These are phyloP conservation scores for Muraenolepis orangiensis DNA, from an alignment of 2,797 vertebrate species.

Conservation along the genomic window DNA sequence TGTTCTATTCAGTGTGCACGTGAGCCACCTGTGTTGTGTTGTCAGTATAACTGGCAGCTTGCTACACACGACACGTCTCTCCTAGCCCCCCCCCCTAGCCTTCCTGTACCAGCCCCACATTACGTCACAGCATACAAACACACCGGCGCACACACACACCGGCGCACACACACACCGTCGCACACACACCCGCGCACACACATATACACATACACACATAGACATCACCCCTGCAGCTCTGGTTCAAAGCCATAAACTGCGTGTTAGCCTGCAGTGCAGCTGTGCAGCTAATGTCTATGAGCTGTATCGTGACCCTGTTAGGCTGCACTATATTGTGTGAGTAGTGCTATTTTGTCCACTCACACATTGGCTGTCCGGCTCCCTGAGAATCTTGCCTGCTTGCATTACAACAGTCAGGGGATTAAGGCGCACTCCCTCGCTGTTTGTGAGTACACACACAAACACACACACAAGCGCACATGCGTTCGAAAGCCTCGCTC, in stretches of 20 bases:
- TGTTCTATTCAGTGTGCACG: slow-evolving; percentile 32
- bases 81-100: background rate
- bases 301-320: background rate
- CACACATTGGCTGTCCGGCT: slow-evolving; percentile 18
- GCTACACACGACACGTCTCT: slow-evolving; percentile 51
- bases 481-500: slow-evolving; percentile 47
- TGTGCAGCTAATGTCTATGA: background rate
- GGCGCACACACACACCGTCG: slow-evolving; percentile 24
- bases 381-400: slow-evolving; percentile 56
- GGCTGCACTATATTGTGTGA: too few relatives aligned
- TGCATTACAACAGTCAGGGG: slow-evolving; percentile 64
- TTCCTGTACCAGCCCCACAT: background rate
- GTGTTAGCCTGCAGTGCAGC: background rate
- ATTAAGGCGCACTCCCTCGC: slow-evolving; percentile 61
- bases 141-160: slow-evolving; percentile 17
- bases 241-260: background rate
- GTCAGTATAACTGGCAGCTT: slow-evolving; percentile 45
- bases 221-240: slow-evolving; percentile 38
- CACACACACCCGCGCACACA: slow-evolving; percentile 14
- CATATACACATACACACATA: slow-evolving; percentile 22
- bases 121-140: background rate
- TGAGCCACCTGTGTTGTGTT: slow-evolving; percentile 50
- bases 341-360: background rate
- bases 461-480: slow-evolving; percentile 20
- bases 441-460: slow-evolving; percentile 4